Conservation (phyloP, 1,140 invertebrate genomes). For the Dendrolimus kikuchii region DNA sequence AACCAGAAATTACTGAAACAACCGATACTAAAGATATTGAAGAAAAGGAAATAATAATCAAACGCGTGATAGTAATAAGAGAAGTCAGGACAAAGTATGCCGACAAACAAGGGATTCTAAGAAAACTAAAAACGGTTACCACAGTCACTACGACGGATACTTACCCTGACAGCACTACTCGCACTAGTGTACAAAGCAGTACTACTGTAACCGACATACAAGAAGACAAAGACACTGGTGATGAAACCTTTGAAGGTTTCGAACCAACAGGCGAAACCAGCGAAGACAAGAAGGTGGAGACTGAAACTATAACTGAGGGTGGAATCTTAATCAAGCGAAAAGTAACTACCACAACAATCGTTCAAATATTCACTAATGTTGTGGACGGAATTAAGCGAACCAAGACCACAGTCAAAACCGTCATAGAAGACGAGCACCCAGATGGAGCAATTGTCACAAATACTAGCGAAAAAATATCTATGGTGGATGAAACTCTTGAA, state of each 20-base stretch:
- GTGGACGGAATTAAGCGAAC: constrained; percentile 13
- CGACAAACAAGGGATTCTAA: constrained; percentile 25
- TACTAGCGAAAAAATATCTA: constrained; percentile 8
- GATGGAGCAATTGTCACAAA: constrained; percentile 23
- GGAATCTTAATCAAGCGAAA: constrained; percentile 7
- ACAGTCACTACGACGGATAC: constrained; percentile 41
- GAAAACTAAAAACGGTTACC: constrained; percentile 50
- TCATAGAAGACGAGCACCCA: constrained; percentile 32
- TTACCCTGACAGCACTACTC: constrained; percentile 44
- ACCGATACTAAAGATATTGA: too few relatives aligned
- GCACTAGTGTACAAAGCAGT: constrained; percentile 29
- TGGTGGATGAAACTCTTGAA: constrained; percentile 7
- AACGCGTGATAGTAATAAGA: too few relatives aligned
- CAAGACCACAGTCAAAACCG: constrained; percentile 40
- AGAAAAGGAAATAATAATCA: too few relatives aligned
- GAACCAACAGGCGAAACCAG: constrained; percentile 4
- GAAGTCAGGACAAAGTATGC: too few relatives aligned
- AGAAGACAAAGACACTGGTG: constrained; percentile 8
- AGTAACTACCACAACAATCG: constrained; percentile 30
- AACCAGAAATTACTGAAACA: too few relatives aligned
- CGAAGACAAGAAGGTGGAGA: constrained; percentile 5
- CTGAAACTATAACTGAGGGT: constrained; percentile 9
- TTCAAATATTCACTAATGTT: constrained; percentile 7
- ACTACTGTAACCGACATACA: constrained; percentile 27
- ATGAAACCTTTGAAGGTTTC: constrained; percentile 8